Evolutionary conservation across 2,113 vertebrate genomes (phyloP), one percentile per base, ranked within the genome.

Genomic region (Mesitornis unicolor): DNA sequence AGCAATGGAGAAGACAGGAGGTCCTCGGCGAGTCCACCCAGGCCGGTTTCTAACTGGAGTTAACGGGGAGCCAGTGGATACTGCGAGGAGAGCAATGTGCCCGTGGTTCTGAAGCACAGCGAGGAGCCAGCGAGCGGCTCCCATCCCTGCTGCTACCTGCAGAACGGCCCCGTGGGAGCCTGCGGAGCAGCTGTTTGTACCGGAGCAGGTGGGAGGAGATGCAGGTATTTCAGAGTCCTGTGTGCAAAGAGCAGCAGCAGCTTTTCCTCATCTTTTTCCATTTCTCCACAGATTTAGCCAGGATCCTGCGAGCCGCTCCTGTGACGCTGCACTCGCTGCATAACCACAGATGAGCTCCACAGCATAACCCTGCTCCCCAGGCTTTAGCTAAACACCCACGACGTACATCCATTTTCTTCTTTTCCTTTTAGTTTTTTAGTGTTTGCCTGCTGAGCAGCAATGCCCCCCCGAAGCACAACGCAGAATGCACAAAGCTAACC

Each of bases 401-500:
- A 11, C 3, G 6, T 28, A 19, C 9, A 9, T 7, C 28, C 17
- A 5, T n/a, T 45, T 33, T 16, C 43, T 43, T 38, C 4, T 25
- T 77, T 70, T 38, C 47, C 29, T 56, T 60, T 18, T 22, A 7
- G n/a, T 33, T 38, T 68, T 45, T 31, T 7, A 69, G 7, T 10
- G 47, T 56, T 42, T 56, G 10, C 20, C 47, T 71, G 22, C 36
- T 21, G 17, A 28, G 40, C 43, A 36, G 59, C 25, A n/a, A 29
- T 5, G 7, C 3, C 31, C 10, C 43, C 26, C 63, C 63, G 51
- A 45, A 2, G 0, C 40, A 16, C 21, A 25, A 22, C 0, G 0
- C 61, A 10, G 29, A 29, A 40, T 4, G 33, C 65, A 51, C 33
- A 7, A 7, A 9, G 35, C 25, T 2, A 48, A n/a, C 8, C 26